phyloP scores from a whole-genome alignment of 2,797 vertebrate genomes.

The Phoebastria nigripes region DNA sequence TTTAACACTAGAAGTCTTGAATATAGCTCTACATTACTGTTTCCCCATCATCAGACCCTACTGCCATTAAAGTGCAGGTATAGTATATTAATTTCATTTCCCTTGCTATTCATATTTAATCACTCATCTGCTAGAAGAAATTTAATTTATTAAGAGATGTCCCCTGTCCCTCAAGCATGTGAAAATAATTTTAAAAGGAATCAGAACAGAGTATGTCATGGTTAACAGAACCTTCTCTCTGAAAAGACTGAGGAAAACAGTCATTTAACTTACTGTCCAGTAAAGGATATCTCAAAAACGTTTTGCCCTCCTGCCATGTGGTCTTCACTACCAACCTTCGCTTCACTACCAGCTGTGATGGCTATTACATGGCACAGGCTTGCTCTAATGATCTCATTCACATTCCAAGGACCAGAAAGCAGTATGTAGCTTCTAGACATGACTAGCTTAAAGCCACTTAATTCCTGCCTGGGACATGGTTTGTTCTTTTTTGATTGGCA shows the following conservation, averaged over 20 bases:
- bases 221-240: background rate
- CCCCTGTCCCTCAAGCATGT: background rate
- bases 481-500: too few relatives aligned
- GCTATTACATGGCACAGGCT: too few relatives aligned
- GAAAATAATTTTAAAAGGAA: background rate
- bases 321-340: background rate
- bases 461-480: background rate
- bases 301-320: background rate
- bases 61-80: background rate
- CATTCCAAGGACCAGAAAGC: background rate
- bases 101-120: background rate
- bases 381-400: background rate
- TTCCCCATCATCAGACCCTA: background rate
- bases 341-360: background rate
- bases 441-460: background rate
- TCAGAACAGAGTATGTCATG: background rate
- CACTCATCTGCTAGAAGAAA: background rate
- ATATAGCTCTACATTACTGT: accelerated
- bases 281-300: background rate
- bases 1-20: background rate
- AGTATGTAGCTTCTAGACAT: background rate
- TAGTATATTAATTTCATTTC: background rate
- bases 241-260: background rate
- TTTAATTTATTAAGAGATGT: background rate
- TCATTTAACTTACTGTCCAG: background rate